Conservation (phyloP, 1,140 invertebrate species). For the Lysiphlebus fabarum region DNA sequence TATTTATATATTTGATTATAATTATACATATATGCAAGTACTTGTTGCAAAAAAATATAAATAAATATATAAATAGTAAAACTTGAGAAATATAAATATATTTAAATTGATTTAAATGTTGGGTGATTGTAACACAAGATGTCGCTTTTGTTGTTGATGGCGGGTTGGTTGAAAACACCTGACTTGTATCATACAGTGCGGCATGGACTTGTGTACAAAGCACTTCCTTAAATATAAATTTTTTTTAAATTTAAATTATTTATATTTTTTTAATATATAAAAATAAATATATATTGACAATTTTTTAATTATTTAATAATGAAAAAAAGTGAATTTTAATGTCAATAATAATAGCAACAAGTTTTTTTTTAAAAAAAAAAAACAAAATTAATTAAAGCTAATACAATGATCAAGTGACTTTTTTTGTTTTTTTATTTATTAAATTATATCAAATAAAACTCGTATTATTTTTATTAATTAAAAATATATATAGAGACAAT, state of each 20-base stretch:
- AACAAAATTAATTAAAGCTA: no score
- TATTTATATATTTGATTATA: no score
- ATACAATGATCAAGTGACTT: not conserved
- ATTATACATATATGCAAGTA: conserved; percentile 1
- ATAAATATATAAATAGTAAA: no score
- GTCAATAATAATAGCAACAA: no score
- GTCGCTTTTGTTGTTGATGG: conserved; percentile 29
- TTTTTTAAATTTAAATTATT: conserved; percentile 8
- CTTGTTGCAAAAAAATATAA: conserved; percentile 11
- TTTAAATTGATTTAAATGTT: conserved; percentile 20
- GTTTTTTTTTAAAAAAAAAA: no score
- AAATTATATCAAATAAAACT: not conserved
- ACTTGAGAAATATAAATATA: not conserved
- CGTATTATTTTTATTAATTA: not conserved
- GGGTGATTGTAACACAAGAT: conserved; percentile 33
- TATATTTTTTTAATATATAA: not conserved
- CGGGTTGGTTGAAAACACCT: conserved; percentile 41
- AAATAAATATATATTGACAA: not conserved
- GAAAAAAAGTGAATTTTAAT: no score
- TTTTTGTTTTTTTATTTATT: not conserved
- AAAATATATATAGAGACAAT: not conserved
- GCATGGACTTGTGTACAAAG: conserved; percentile 43
- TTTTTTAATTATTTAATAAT: no score
- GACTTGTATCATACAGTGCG: conserved; percentile 38
- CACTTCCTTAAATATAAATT: conserved; percentile 41